Evolutionary conservation across 2,888 invertebrate species (phyloP).

Genomic region (Hydroisotoma schaefferi): DNA sequence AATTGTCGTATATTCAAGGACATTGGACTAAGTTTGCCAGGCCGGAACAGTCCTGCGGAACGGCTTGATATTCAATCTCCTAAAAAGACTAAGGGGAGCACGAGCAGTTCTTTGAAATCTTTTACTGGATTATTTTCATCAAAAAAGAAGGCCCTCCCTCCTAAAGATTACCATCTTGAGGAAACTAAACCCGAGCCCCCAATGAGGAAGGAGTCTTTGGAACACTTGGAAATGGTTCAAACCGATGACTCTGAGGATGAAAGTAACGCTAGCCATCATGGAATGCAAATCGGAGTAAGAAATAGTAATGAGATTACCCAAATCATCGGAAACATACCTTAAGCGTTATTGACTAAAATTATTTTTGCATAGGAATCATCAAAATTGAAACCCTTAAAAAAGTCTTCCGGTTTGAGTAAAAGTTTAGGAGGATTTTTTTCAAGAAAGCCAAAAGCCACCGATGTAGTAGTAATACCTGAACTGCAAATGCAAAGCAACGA

Average conservation of each 20-base stretch:
- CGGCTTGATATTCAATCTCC: conserved; percentile 5
- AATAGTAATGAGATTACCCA: too few relatives aligned
- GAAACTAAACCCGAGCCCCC: not conserved
- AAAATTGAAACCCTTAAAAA: too few relatives aligned
- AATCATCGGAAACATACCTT: too few relatives aligned
- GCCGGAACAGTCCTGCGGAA: not conserved
- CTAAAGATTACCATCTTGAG: not conserved
- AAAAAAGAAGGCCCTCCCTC: conserved; percentile 7
- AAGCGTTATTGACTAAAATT: too few relatives aligned
- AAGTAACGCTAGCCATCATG: not conserved
- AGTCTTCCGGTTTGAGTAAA: not conserved
- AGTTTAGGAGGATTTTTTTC: not conserved
- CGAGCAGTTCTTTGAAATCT: not conserved
- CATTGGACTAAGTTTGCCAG: conserved; percentile 6
- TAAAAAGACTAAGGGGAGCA: conserved; percentile 1
- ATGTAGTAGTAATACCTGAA: too few relatives aligned
- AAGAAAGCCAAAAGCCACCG: not conserved
- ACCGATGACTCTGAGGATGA: not conserved
- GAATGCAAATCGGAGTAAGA: too few relatives aligned
- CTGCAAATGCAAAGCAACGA: too few relatives aligned
- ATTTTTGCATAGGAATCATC: too few relatives aligned
- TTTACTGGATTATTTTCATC: conserved; percentile 10
- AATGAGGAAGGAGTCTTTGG: conserved; percentile 7
- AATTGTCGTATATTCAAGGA: conserved; percentile 3
- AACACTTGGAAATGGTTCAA: not conserved